Percentiles rank a stretch among this genome's conserved stretches.
Evolutionary conservation across 35 echinoderm and acorn worm genomes (phyloP).

Genomic region (Heliocidaris erythrogramma): DNA sequence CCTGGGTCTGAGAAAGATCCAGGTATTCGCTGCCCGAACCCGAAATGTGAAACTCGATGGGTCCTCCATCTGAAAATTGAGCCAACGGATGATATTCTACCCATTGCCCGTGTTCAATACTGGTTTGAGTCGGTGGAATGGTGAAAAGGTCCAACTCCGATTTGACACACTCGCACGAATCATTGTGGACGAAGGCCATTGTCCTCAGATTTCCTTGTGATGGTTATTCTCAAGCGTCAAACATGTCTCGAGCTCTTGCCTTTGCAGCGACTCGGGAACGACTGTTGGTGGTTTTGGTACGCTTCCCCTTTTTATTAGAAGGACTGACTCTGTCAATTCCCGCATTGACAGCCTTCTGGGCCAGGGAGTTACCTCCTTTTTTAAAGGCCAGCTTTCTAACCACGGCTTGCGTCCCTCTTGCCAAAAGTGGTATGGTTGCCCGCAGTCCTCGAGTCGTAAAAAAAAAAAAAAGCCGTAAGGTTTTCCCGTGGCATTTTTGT

Average conservation of each 20-base stretch:
- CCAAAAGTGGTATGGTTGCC: conserved; percentile 40
- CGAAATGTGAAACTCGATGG: conserved; percentile 55
- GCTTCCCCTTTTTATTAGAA: conserved; percentile 20
- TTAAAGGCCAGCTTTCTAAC: background rate
- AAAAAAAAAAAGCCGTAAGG: conserved; percentile 61
- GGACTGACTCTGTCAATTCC: conserved; percentile 26
- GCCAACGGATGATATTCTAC: conserved; percentile 60
- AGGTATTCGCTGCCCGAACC: conserved; percentile 59
- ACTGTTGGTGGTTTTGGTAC: background rate
- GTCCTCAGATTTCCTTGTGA: background rate
- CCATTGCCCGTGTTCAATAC: conserved; percentile 53
- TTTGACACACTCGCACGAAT: conserved; percentile 72
- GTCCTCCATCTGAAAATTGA: conserved; percentile 41
- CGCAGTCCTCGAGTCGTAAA: conserved; percentile 35
- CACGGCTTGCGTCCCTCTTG: background rate
- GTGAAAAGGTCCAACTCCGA: conserved; percentile 70
- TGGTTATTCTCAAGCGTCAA: conserved; percentile 42
- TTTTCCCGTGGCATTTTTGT: conserved; percentile 48
- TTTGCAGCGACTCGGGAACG: background rate
- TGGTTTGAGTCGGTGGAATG: conserved; percentile 56
- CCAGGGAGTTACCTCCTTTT: conserved; percentile 42
- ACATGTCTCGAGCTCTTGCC: conserved; percentile 62
- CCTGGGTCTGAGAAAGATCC: conserved; percentile 55
- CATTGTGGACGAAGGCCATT: conserved; percentile 63
- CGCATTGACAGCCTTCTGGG: conserved; percentile 47